These are phyloP conservation scores for Phoeniculus purpureus DNA, from an alignment of 2,797 vertebrate species.

Conservation along the genomic window DNA sequence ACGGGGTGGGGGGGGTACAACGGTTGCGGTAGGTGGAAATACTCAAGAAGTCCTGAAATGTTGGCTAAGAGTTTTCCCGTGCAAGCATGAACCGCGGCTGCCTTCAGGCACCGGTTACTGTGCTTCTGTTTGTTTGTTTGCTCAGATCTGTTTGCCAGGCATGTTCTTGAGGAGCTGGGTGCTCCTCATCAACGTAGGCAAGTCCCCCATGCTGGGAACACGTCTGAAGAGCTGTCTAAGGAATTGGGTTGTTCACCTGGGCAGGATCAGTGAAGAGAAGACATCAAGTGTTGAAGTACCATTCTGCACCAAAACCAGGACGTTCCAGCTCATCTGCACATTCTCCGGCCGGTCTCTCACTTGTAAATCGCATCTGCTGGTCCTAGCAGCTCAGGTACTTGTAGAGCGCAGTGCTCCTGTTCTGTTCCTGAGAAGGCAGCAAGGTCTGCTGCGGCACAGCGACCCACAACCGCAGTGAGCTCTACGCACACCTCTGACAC, in stretches of 20 bases:
- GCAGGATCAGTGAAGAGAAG: not conserved
- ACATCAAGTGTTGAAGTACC: no score
- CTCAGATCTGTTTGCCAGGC: not conserved
- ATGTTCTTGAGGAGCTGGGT: not conserved
- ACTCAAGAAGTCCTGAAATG: not conserved
- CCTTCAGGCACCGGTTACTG: not conserved
- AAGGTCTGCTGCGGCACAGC: not conserved
- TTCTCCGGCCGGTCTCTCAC: not conserved
- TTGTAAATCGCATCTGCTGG: not conserved
- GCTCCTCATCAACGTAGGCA: not conserved
- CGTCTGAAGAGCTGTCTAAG: not conserved
- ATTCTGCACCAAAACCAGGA: not conserved
- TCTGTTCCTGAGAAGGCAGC: not conserved
- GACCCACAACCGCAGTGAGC: not conserved
- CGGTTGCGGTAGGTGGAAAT: not conserved
- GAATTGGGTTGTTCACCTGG: not conserved
- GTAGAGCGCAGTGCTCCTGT: not conserved
- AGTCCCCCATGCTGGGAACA: not conserved
- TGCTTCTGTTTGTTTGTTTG: not conserved
- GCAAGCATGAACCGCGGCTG: not conserved
- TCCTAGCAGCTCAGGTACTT: not conserved
- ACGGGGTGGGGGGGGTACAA: not conserved
- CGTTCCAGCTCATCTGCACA: not conserved
- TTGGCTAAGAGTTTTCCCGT: not conserved
- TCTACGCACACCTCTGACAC: not conserved